A percentile compares a stretch with the other conserved stretches of the same genome.
phyloP scores from a whole-genome alignment of 2,888 invertebrate species.

The Drosophila rellima region DNA sequence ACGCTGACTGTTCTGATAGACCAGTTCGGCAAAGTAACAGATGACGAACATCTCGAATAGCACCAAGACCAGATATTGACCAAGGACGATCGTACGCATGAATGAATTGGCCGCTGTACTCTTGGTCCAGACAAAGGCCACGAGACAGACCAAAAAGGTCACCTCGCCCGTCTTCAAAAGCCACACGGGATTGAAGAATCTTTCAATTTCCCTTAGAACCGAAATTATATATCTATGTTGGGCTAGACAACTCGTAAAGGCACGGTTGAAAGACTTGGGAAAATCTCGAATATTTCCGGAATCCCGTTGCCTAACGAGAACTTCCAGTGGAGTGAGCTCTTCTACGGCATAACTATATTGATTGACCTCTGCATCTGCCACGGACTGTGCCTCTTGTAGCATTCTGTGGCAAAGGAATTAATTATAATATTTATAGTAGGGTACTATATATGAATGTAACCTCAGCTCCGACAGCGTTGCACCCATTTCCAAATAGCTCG shows the following conservation, averaged over 20 bases:
- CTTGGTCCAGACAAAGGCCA: slow-evolving; percentile 81
- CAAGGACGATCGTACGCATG: slow-evolving; percentile 66
- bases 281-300: slow-evolving; percentile 24
- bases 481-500: slow-evolving; percentile 60
- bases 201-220: slow-evolving; percentile 74
- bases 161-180: slow-evolving; percentile 79
- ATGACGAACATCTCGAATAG: slow-evolving; percentile 77
- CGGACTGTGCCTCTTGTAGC: slow-evolving; percentile 53
- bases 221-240: slow-evolving; percentile 81
- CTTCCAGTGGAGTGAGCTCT: slow-evolving; percentile 23
- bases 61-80: slow-evolving; percentile 74
- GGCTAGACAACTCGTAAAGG: slow-evolving; percentile 71
- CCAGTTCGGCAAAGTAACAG: slow-evolving; percentile 75
- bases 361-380: slow-evolving; percentile 56
- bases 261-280: slow-evolving; percentile 47
- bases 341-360: slow-evolving; percentile 69
- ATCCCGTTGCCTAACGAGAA: slow-evolving; percentile 15
- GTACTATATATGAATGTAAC: slow-evolving; percentile 37
- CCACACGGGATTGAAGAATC: slow-evolving; percentile 80
- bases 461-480: slow-evolving; percentile 40
- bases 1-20: slow-evolving; percentile 71
- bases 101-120: slow-evolving; percentile 69
- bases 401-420: slow-evolving; percentile 33
- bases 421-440: neutral
- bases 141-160: slow-evolving; percentile 78